Evolutionary conservation across 2,797 vertebrate species (phyloP).

Genomic region (Lates japonicus): DNA sequence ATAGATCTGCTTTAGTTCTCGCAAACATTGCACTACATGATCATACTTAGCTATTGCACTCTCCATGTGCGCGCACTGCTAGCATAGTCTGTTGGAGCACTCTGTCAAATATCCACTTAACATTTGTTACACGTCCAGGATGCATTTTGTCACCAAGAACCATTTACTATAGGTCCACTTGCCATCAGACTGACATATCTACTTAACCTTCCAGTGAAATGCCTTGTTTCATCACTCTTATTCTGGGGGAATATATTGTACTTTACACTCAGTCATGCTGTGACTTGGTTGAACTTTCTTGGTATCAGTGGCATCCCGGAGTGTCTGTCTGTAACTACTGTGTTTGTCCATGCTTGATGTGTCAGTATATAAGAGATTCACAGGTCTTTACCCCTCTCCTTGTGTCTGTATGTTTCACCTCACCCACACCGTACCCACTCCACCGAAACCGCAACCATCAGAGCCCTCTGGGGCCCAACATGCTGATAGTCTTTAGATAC

Average conservation of each 20-base stretch:
- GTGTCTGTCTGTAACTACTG: constrained; percentile 80
- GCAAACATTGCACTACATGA: constrained; percentile 84
- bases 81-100: constrained; percentile 86
- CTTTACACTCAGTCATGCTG: constrained; percentile 48
- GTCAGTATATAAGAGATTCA: constrained; percentile 83
- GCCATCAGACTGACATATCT: constrained; percentile 41
- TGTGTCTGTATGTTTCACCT: constrained; percentile 67
- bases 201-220: constrained; percentile 51
- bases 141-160: constrained; percentile 75
- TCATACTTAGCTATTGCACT: constrained; percentile 82
- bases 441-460: constrained; percentile 48
- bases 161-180: constrained; percentile 36
- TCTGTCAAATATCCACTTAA: constrained; percentile 85
- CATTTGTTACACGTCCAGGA: constrained; percentile 79
- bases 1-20: constrained; percentile 82
- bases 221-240: constrained; percentile 59
- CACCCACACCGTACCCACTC: constrained; percentile 62
- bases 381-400: constrained; percentile 70
- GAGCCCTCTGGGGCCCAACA: constrained; percentile 49
- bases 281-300: constrained; percentile 60
- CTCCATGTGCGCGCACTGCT: constrained; percentile 83
- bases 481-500: constrained; percentile 44
- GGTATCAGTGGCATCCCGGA: constrained; percentile 76
- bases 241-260: constrained; percentile 31
- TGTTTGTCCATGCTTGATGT: constrained; percentile 83